Conservation (phyloP, 2,113 vertebrate species). For the Ahaetulla prasina region DNA sequence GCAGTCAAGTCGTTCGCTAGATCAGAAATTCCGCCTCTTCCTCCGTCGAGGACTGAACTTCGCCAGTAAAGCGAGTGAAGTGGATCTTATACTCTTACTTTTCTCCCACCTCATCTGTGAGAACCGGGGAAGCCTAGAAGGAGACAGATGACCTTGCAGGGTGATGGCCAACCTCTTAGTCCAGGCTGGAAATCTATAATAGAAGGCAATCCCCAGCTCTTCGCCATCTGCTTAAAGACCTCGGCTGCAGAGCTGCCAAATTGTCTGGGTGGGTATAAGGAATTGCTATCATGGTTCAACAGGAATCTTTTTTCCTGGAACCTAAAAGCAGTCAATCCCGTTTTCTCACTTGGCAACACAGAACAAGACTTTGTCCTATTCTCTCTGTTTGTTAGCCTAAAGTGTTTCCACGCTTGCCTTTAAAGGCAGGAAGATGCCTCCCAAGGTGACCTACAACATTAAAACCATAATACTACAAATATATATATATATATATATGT, state of each 20-base stretch:
- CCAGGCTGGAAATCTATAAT: not conserved
- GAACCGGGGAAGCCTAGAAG: not conserved
- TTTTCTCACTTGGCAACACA: not conserved
- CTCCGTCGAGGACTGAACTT: not conserved
- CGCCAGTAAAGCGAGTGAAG: not conserved
- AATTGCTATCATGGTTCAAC: not conserved
- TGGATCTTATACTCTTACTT: not conserved
- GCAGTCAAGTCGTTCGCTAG: not conserved
- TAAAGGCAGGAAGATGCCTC: not conserved
- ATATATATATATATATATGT: too few relatives aligned
- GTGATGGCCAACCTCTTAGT: not conserved
- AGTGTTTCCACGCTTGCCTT: not conserved
- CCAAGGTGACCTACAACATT: not conserved
- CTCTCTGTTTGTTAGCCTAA: not conserved
- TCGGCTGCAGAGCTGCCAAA: not conserved
- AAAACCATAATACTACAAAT: not conserved
- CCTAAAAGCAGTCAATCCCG: not conserved
- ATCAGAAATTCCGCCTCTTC: not conserved
- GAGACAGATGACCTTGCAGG: not conserved
- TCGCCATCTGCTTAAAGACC: not conserved
- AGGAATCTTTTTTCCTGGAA: not conserved
- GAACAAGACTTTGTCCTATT: not conserved
- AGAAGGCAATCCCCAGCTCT: not conserved
- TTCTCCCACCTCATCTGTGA: not conserved
- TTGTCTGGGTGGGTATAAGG: not conserved